Conservation (phyloP, 1,140 invertebrate species). For the Onthophagus taurus region DNA sequence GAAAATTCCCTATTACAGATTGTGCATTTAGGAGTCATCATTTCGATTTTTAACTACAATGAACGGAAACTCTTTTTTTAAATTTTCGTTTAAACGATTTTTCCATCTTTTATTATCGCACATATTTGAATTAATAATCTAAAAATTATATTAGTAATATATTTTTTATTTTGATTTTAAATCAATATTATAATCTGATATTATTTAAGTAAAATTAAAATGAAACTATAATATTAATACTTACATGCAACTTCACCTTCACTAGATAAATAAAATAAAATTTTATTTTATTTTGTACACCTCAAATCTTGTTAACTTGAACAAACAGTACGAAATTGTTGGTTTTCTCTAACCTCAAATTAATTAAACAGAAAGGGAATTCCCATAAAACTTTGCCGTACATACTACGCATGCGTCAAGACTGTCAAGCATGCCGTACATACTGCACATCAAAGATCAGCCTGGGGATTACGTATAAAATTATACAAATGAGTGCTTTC, state of each 20-base stretch:
- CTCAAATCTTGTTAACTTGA: constrained; percentile 8
- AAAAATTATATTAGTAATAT: not conserved
- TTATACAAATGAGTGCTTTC: no score
- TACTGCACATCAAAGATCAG: constrained; percentile 8
- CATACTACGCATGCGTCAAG: constrained; percentile 7
- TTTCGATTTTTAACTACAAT: constrained; percentile 15
- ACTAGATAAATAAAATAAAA: constrained; percentile 9
- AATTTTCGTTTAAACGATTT: constrained; percentile 14
- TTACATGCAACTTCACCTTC: constrained; percentile 4
- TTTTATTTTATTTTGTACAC: constrained; percentile 9
- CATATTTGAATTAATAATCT: constrained; percentile 14
- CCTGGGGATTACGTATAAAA: constrained; percentile 5
- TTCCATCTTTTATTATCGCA: constrained; percentile 13
- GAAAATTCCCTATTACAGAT: constrained; percentile 15
- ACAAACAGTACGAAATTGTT: constrained; percentile 7
- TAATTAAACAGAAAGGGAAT: constrained; percentile 8
- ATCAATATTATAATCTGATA: not conserved
- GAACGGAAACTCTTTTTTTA: constrained; percentile 12
- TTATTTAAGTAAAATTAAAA: not conserved
- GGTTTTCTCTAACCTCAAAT: constrained; percentile 8
- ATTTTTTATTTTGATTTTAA: constrained; percentile 4
- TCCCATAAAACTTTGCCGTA: constrained; percentile 7
- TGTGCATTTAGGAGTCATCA: constrained; percentile 16
- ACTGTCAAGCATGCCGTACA: constrained; percentile 6
- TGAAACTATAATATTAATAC: constrained; percentile 1